Base-by-base conservation (phyloP, 2,113 vertebrate genomes). In the Pyxicephalus adspersus region DNA sequence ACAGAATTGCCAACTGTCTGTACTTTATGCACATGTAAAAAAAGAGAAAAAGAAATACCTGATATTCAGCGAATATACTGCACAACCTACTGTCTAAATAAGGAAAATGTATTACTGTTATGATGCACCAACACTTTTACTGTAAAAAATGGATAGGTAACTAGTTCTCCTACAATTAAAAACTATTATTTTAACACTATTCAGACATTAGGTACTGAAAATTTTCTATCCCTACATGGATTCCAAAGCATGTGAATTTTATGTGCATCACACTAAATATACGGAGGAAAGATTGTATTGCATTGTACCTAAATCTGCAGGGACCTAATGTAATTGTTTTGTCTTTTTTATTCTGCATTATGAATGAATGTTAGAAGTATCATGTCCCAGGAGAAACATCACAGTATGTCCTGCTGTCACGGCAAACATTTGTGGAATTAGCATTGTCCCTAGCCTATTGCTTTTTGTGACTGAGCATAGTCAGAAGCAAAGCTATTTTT, bases 341-440 rank as follows among this genome's bases (percentile, higher is more conserved):
- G 26, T 15, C 45, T 77, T 77, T 50, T 52, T n/a, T 64, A 76
- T 18, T 23, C 61, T 77, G 61, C 34, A 77, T 77, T 77, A 52
- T 77, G 25, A 77, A 77, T 77, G 23, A 77, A 77, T 77, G 45
- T 66, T 76, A 51, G 18, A 76, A 38, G 29, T 22, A 31, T 54
- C 76, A 66, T 5, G 23, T 66, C 76, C 31, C 63, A 31, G n/a
- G 63, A 26, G 63, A 65, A 65, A 68, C 76, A 58, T 20, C 51
- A 79, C 64, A 23, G n/a, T 26, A 64, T 79, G 63, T 23, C n/a
- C 51, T 57, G 52, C 76, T 58, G 28, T 79, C 64, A 67, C 2
- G 20, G 16, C 64, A 79, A 58, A 68, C 52, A 58, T 22, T 66
- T 66, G 4, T 34, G 51, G n/a, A 77, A 54, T 28, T 54, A 52